A percentile compares a stretch with the other conserved stretches of the same genome.
These are phyloP conservation scores for Drosophila nasuta DNA, from an alignment of 1,140 invertebrate genomes.

Conservation along the genomic window DNA sequence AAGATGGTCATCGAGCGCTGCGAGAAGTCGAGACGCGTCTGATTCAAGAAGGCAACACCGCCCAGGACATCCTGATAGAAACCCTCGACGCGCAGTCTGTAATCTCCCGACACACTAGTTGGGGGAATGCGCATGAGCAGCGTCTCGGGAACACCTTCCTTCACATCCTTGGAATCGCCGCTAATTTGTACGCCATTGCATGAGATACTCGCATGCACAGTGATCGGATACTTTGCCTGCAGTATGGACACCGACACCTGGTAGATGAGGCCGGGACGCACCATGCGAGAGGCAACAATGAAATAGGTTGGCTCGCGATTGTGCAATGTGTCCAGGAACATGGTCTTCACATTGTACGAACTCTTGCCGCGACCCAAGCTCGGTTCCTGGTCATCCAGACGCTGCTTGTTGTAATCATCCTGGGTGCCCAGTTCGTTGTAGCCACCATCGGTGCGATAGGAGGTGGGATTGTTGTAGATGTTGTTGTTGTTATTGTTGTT, in stretches of 20 bases:
- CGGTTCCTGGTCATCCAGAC: constrained; percentile 60
- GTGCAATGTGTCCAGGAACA: constrained; percentile 72
- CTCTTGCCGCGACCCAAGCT: constrained; percentile 69
- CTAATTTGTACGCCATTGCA: constrained; percentile 94
- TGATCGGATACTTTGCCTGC: constrained; percentile 89
- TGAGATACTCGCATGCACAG: constrained; percentile 92
- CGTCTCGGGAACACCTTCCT: constrained; percentile 92
- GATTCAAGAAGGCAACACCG: constrained; percentile 93
- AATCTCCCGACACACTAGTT: constrained; percentile 92
- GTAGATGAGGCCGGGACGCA: constrained; percentile 94
- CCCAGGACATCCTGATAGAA: constrained; percentile 93
- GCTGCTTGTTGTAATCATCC: constrained; percentile 65
- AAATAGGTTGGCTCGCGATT: constrained; percentile 89
- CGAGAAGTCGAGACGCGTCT: constrained; percentile 92
- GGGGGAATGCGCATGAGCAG: constrained; percentile 93
- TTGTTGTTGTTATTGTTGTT: constrained; percentile 17
- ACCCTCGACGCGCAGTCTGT: constrained; percentile 95
- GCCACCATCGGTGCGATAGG: constrained; percentile 51
- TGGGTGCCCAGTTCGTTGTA: constrained; percentile 67
- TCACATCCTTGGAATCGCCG: constrained; percentile 90
- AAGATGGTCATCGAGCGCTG: constrained; percentile 97
- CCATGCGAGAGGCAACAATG: constrained; percentile 93
- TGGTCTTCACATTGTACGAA: constrained; percentile 70
- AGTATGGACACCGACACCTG: constrained; percentile 92
- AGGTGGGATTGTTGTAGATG: constrained; percentile 37